phyloP scores from a whole-genome alignment of 2,113 vertebrate species.

The Tapirus terrestris region DNA sequence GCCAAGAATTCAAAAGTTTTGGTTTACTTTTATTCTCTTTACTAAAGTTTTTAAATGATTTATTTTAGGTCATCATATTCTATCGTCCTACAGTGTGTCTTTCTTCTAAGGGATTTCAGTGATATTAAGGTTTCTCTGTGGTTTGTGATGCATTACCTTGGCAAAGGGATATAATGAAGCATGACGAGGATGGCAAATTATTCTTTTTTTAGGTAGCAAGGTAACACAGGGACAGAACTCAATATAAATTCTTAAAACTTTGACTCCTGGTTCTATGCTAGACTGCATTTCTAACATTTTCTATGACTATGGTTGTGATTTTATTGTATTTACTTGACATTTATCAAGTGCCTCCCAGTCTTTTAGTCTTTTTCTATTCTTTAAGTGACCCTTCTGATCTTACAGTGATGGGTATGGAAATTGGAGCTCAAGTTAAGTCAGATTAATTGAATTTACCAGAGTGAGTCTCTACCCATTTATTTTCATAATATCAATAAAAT shows the following conservation, averaged over 20 bases:
- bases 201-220: background rate
- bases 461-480: background rate
- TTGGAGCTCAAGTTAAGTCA: background rate
- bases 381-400: background rate
- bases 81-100: background rate
- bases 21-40: background rate
- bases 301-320: background rate
- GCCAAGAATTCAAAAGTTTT: background rate
- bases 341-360: background rate
- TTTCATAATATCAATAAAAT: background rate
- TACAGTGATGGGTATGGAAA: background rate
- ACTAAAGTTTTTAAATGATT: background rate
- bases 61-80: background rate
- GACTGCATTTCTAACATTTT: background rate
- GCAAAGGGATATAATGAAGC: background rate
- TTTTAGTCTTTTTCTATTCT: background rate
- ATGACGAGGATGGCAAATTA: background rate
- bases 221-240: background rate
- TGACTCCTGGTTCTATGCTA: background rate
- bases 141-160: background rate
- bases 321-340: background rate
- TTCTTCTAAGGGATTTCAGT: background rate
- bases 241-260: conserved; percentile 16
- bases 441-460: background rate
- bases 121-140: background rate